Conservation (phyloP, 2,888 invertebrate genomes). For the Mesorhabditis spiculigera region DNA sequence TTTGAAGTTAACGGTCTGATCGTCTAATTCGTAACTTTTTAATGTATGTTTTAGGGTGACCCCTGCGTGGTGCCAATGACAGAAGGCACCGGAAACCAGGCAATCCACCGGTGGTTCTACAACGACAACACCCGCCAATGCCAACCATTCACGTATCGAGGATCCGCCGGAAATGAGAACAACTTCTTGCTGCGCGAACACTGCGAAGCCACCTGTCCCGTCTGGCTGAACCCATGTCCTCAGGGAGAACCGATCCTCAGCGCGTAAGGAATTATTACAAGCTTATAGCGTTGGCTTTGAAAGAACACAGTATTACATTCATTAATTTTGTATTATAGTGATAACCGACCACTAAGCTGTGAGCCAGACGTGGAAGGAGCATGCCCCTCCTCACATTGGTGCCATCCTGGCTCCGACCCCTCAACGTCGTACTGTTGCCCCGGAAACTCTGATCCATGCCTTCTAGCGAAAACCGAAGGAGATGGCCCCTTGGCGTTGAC, state of each 20-base stretch:
- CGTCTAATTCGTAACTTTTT: not conserved
- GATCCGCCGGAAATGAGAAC: conserved; percentile 53
- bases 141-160: conserved; percentile 45
- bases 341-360: conserved; percentile 21
- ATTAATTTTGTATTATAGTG: not conserved
- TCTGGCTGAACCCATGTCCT: conserved; percentile 50
- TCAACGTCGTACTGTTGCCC: conserved; percentile 49
- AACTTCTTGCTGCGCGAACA: conserved; percentile 50
- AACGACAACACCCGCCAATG: conserved; percentile 39
- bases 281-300: not conserved
- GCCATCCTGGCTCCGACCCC: conserved; percentile 41
- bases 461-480: conserved; percentile 32
- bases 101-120: conserved; percentile 37
- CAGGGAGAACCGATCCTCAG: conserved; percentile 42
- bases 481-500: conserved; percentile 34
- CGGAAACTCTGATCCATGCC: conserved; percentile 43
- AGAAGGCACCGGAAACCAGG: conserved; percentile 29
- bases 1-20: too few species aligned
- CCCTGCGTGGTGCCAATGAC: conserved; percentile 38
- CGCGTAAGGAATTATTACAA: not conserved
- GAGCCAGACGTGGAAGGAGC: conserved; percentile 15
- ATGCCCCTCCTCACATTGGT: conserved; percentile 49
- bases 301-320: too few species aligned
- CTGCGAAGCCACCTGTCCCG: conserved; percentile 49
- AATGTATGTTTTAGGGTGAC: conserved; percentile 27